Conservation (phyloP, 2,888 invertebrate genomes). For the Sialis fuliginosa region DNA sequence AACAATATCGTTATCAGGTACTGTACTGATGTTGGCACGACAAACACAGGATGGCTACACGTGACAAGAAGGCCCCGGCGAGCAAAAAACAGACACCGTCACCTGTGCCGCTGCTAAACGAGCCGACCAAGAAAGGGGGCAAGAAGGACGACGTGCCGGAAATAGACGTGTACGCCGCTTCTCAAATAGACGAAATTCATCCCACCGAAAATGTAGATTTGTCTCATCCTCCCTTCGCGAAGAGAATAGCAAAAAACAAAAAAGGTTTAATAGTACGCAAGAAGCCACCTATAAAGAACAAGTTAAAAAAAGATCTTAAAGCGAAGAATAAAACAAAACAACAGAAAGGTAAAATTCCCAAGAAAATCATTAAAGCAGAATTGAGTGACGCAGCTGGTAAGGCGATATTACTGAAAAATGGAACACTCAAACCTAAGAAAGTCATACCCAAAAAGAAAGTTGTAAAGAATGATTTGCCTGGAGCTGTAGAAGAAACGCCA, state of each 20-base stretch:
- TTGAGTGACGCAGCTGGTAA: conserved; percentile 16
- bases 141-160: conserved; percentile 8
- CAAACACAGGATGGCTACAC: conserved; percentile 22
- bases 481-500: conserved; percentile 5
- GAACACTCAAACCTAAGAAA: conserved; percentile 7
- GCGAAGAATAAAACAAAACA: conserved; percentile 14
- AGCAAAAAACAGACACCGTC: conserved; percentile 20
- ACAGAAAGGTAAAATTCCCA: conserved; percentile 15
- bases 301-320: conserved; percentile 17
- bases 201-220: neutral
- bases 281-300: conserved; percentile 11
- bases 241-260: conserved; percentile 11
- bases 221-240: neutral
- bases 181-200: neutral
- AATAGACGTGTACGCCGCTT: conserved; percentile 8
- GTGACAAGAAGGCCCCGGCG: conserved; percentile 22
- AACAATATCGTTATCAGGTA: too few relatives aligned
- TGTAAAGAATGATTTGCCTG: neutral
- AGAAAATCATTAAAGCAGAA: conserved; percentile 17
- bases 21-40: too few relatives aligned
- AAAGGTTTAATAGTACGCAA: conserved; percentile 12
- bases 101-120: conserved; percentile 12
- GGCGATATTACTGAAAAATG: conserved; percentile 19
- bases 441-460: neutral
- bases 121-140: neutral